A percentile compares a stretch with the other conserved stretches of the same genome.
Evolutionary conservation across 2,888 invertebrate species (phyloP).

Genomic region (Ormyrus rosae): DNA sequence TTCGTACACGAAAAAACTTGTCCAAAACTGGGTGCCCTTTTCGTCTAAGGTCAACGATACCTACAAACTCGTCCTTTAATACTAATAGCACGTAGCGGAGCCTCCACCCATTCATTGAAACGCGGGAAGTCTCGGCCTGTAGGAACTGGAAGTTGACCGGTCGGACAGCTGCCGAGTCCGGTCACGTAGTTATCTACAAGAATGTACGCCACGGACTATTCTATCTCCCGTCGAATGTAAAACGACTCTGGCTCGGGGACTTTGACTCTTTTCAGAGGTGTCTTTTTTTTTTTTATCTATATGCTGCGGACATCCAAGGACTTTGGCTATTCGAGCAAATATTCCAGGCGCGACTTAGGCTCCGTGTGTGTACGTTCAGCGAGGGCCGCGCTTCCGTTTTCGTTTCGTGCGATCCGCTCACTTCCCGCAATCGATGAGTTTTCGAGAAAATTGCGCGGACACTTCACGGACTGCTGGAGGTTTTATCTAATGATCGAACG

Average conservation of each 20-base stretch:
- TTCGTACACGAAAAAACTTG: too few species aligned
- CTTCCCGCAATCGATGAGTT: neutral
- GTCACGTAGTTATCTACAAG: constrained; percentile 25
- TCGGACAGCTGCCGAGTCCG: neutral
- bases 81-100: too few species aligned
- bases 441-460: neutral
- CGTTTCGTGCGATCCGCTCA: too few species aligned
- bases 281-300: constrained; percentile 4
- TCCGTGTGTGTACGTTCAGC: neutral
- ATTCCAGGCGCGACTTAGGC: neutral
- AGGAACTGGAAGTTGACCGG: neutral
- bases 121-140: neutral
- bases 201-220: neutral
- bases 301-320: neutral
- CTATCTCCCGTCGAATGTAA: constrained; percentile 23
- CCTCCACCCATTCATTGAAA: neutral
- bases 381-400: constrained; percentile 15
- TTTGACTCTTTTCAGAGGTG: neutral
- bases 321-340: constrained; percentile 7
- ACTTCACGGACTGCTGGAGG: neutral
- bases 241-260: neutral
- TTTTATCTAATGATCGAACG: too few species aligned
- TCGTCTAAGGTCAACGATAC: too few species aligned
- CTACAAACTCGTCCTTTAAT: too few species aligned
- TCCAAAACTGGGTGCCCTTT: too few species aligned